Evolutionary conservation across 2,797 vertebrate species (phyloP).

Genomic region (Acanthurus tractus): DNA sequence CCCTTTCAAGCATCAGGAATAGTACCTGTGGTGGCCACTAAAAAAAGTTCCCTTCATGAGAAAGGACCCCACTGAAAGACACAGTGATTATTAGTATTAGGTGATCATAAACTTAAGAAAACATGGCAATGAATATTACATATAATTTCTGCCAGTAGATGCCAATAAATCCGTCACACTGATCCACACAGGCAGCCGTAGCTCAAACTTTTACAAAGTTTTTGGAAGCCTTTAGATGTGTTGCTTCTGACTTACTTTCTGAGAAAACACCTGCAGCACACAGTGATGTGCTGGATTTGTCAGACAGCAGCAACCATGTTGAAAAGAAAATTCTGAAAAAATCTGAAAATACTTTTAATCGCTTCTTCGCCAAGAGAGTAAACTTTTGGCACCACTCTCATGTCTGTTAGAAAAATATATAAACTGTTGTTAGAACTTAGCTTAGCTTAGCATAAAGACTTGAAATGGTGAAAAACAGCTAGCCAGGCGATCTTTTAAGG

Average conservation of each 20-base stretch:
- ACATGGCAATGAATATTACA: too few relatives aligned
- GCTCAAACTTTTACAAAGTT: not conserved
- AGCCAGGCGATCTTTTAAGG: not conserved
- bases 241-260: slow-evolving; percentile 6
- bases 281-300: not conserved
- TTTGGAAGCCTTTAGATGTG: not conserved
- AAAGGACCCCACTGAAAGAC: too few relatives aligned
- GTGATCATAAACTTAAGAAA: too few relatives aligned
- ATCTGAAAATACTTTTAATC: not conserved
- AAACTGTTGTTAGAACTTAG: not conserved
- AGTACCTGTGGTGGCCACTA: too few relatives aligned
- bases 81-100: too few relatives aligned
- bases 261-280: not conserved
- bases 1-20: too few relatives aligned
- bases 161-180: too few relatives aligned
- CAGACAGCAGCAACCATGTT: slow-evolving; percentile 11
- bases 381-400: not conserved
- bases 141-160: too few relatives aligned
- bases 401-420: not conserved
- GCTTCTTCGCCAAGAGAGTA: not conserved
- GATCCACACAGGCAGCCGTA: too few relatives aligned
- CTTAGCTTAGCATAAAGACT: slow-evolving; percentile 2
- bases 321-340: slow-evolving; percentile 10
- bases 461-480: not conserved
- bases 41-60: too few relatives aligned